phyloP scores from a whole-genome alignment of 2,888 invertebrate genomes.

The Apamea crenata region DNA sequence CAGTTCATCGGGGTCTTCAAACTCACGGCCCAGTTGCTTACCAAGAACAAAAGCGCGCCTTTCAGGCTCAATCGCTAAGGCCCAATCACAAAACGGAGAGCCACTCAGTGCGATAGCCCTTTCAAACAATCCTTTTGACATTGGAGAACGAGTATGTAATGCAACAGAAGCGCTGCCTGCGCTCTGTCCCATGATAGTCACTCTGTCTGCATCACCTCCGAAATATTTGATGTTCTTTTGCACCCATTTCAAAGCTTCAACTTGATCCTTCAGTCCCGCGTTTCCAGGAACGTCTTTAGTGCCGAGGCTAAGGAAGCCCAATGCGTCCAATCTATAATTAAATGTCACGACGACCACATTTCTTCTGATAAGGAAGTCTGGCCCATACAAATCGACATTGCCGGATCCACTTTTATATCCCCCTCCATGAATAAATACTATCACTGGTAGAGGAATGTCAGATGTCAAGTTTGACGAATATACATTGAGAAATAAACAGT shows the following conservation, averaged over 20 bases:
- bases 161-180: constrained; percentile 38
- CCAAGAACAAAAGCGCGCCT: constrained; percentile 42
- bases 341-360: constrained; percentile 37
- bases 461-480: constrained; percentile 40
- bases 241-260: constrained; percentile 43
- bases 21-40: constrained; percentile 27
- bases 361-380: constrained; percentile 38
- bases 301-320: constrained; percentile 39
- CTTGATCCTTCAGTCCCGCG: constrained; percentile 48
- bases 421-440: constrained; percentile 47
- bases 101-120: constrained; percentile 43
- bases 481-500: constrained; percentile 49
- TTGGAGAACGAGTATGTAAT: constrained; percentile 33
- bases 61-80: constrained; percentile 13
- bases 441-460: constrained; percentile 21
- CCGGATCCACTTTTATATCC: constrained; percentile 43
- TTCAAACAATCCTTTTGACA: constrained; percentile 44
- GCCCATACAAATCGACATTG: constrained; percentile 29
- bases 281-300: constrained; percentile 45
- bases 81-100: constrained; percentile 33
- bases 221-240: constrained; percentile 40
- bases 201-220: constrained; percentile 39
- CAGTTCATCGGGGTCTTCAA: constrained; percentile 23
- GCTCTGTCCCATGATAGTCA: constrained; percentile 45
- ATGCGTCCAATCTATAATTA: constrained; percentile 44